Evolutionary conservation across 2,797 vertebrate species (phyloP), one percentile per base, ranked within the genome.

Genomic region (Hyperoplus lanceolatus): DNA sequence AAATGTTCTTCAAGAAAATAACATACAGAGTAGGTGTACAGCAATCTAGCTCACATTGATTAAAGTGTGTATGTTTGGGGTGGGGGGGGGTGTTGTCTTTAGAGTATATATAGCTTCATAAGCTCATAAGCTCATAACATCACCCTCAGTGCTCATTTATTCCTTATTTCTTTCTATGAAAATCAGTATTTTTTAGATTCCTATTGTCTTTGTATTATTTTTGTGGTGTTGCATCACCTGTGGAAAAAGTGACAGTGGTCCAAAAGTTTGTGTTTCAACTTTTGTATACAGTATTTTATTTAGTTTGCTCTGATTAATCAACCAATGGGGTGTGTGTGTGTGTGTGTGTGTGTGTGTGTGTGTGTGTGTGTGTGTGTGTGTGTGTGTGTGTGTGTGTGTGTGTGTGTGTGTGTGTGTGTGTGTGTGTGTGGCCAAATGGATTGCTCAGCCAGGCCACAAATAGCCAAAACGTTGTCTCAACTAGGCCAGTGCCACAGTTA

Each of bases 401-500:
- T 56, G 65, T 61, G 63, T 51, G 18, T 87, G 53, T 56, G 29
- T 29, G 39, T 16, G 5, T 48, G 55, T 61, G 48, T 64, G 69
- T 70, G 59, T 45, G 18, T 85, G 68, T 57, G 79, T 82, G 79
- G 83, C 85, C 79, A 85, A 68, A 84, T 41, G 12, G 51, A 82
- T 76, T 76, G 48, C 70, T 80, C 78, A 77, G 67, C 85, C 81
- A 84, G 73, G 87, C 84, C 87, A 76, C 79, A 89, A 80, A 90
- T 79, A 89, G 81, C 76, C 80, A 80, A 80, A 72, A 79, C 65
- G 75, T 67, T 51, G 77, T 77, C 80, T 85, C 51, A 90, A 84
- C 73, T 89, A 90, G 92, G 90, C 79, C 89, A 86, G 81, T 64
- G 51, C 55, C 75, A 39, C 77, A 77, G 79, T 81, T 50, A 42